These are phyloP conservation scores for Acronicta psi DNA, from an alignment of 2,888 invertebrate species.

Conservation along the genomic window DNA sequence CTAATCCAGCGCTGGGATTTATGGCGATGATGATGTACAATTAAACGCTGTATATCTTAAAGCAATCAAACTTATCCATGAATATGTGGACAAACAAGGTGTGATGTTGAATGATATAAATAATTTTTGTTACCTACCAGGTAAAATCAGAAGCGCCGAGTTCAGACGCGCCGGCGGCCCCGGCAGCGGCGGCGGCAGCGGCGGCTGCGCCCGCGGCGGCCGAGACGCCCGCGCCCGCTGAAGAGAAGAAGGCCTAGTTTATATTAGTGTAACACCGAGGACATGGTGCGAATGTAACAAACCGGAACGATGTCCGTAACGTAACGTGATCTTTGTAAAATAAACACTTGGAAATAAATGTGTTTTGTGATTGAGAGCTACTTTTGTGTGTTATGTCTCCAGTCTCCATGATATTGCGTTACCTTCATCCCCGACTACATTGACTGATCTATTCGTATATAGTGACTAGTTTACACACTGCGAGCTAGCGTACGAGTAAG, in stretches of 20 bases:
- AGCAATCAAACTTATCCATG: too few species aligned
- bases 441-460: too few species aligned
- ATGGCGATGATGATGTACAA: too few species aligned
- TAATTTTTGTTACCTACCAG: conserved; percentile 46
- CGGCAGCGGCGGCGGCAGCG: conserved; percentile 14
- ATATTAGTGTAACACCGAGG: conserved; percentile 38
- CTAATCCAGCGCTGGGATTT: too few species aligned
- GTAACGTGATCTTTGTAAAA: conserved; percentile 56
- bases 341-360: conserved; percentile 48
- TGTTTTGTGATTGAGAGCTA: conserved; percentile 35
- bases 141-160: conserved; percentile 50
- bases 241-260: conserved; percentile 61
- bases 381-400: background rate
- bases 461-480: too few species aligned
- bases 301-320: conserved; percentile 42
- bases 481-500: too few species aligned
- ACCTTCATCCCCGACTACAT: too few species aligned
- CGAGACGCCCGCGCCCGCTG: conserved; percentile 41
- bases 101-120: background rate
- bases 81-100: too few species aligned
- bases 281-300: conserved; percentile 40
- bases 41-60: too few species aligned
- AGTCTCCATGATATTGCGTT: too few species aligned
- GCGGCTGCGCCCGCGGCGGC: conserved; percentile 30
- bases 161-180: conserved; percentile 30